A percentile compares a stretch with the other conserved stretches of the same genome.
Conservation (phyloP, 2,888 invertebrate species). For the Gasteruption jaculator region DNA sequence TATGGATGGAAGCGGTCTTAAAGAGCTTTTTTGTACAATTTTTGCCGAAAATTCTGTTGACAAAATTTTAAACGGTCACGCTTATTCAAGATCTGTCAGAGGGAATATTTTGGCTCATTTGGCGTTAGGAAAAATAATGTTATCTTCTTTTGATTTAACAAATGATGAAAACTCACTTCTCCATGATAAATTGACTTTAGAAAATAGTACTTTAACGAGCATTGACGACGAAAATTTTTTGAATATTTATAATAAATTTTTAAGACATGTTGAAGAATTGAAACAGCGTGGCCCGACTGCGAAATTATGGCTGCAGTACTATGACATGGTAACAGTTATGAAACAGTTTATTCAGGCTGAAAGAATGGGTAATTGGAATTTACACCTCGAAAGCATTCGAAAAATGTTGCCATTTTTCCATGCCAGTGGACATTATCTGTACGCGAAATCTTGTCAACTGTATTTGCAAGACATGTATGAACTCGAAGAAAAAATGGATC, state of each 20-base stretch:
- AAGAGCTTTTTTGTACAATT: slow-evolving; percentile 20
- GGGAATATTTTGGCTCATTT: slow-evolving; percentile 23
- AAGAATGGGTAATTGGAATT: slow-evolving; percentile 32
- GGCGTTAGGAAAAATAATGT: slow-evolving; percentile 19
- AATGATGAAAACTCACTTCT: slow-evolving; percentile 8
- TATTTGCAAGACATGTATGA: slow-evolving; percentile 44
- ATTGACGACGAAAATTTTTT: too few relatives aligned
- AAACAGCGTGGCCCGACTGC: slow-evolving; percentile 24
- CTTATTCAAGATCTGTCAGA: slow-evolving; percentile 22
- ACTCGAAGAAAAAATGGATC: slow-evolving; percentile 23
- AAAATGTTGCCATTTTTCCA: slow-evolving; percentile 41
- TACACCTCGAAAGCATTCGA: slow-evolving; percentile 32
- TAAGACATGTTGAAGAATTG: too few relatives aligned
- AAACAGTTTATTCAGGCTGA: slow-evolving; percentile 36
- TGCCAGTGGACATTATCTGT: slow-evolving; percentile 41
- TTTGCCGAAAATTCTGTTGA: slow-evolving; percentile 25
- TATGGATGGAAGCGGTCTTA: slow-evolving; percentile 26
- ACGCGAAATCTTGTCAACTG: slow-evolving; percentile 38
- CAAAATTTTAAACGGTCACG: slow-evolving; percentile 23
- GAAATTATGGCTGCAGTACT: slow-evolving; percentile 30
- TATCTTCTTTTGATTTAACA: slow-evolving; percentile 13
- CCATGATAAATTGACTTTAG: too few relatives aligned
- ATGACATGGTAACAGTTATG: slow-evolving; percentile 31
- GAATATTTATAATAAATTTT: too few relatives aligned
- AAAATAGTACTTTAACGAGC: too few relatives aligned